These are phyloP conservation scores for Bimastos eiseni DNA, from an alignment of 2,888 invertebrate genomes.

Conservation along the genomic window DNA sequence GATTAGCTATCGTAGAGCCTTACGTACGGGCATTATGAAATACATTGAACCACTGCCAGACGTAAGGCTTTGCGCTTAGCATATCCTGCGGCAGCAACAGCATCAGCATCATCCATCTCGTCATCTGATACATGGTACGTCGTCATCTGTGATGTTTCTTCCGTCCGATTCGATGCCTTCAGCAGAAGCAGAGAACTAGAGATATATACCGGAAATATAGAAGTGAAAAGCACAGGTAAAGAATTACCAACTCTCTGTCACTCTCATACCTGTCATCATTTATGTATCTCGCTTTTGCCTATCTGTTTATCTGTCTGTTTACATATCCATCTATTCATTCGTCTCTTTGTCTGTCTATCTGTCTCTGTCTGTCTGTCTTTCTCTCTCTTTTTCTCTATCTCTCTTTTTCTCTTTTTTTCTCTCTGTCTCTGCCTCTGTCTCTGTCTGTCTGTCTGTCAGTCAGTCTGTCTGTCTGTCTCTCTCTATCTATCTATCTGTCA, in stretches of 20 bases:
- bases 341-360: too few relatives aligned
- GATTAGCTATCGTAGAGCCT: background rate
- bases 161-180: background rate
- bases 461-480: background rate
- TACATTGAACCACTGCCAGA: conserved; percentile 1
- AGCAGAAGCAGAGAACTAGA: background rate
- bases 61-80: conserved; percentile 21
- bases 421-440: background rate
- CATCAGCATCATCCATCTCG: too few relatives aligned
- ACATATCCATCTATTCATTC: too few relatives aligned
- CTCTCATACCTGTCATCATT: too few relatives aligned
- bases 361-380: too few relatives aligned
- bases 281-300: too few relatives aligned
- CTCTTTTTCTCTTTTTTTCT: too few relatives aligned
- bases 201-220: background rate
- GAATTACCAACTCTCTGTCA: background rate
- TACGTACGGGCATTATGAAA: conserved; percentile 19
- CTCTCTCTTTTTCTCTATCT: too few relatives aligned
- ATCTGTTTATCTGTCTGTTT: too few relatives aligned
- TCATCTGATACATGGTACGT: background rate
- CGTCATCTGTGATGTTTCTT: background rate
- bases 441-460: background rate
- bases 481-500: too few relatives aligned
- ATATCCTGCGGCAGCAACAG: background rate
- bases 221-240: background rate